Evolutionary conservation across 2,113 vertebrate species (phyloP).

Genomic region (Lynx canadensis): DNA sequence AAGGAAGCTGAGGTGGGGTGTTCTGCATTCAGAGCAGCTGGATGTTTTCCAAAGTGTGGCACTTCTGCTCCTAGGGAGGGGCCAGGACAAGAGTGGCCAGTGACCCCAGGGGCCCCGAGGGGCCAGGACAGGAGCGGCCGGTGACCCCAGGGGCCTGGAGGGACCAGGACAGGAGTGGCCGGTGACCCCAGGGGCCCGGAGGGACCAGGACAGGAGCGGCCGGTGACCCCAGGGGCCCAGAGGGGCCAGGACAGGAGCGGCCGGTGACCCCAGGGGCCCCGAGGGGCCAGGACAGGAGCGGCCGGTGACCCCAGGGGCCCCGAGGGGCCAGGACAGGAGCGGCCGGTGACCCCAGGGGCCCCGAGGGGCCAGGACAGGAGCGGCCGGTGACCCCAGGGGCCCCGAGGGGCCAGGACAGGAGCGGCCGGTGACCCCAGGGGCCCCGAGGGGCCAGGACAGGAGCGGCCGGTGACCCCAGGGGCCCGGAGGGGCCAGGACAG

Average conservation of each 20-base stretch:
- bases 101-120: neutral
- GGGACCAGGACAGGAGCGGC: no score
- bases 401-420: neutral
- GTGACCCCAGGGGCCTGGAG: no score
- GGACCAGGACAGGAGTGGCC: no score
- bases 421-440: no score
- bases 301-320: neutral
- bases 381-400: neutral
- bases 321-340: neutral
- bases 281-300: no score
- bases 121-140: no score
- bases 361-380: no score
- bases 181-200: fast-evolving
- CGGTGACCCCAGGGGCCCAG: neutral
- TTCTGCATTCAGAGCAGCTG: neutral
- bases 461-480: neutral
- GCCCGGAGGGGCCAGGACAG: neutral
- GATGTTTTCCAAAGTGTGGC: neutral
- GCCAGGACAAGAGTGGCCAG: fast-evolving
- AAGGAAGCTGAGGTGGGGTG: neutral
- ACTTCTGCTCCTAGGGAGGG: neutral
- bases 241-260: no score
- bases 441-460: no score
- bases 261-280: no score
- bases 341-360: no score